These are phyloP conservation scores for Orthonyx spaldingii DNA, from an alignment of 2,113 vertebrate genomes.

Conservation along the genomic window DNA sequence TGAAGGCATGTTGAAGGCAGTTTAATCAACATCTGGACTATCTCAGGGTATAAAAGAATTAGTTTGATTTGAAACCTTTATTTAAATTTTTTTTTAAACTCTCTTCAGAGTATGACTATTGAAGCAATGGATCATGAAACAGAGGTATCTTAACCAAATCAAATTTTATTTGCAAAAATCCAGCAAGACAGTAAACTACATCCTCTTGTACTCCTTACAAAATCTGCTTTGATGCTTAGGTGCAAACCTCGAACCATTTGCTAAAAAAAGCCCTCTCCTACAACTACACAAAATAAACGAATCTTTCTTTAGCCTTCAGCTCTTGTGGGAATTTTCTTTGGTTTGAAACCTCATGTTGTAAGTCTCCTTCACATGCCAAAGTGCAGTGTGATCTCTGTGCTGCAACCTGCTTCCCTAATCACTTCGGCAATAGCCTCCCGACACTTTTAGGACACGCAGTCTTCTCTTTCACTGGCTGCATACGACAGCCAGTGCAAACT, in stretches of 20 bases:
- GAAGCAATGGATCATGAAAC: background rate
- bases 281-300: background rate
- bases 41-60: background rate
- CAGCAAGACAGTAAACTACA: background rate
- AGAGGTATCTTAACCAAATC: background rate
- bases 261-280: background rate
- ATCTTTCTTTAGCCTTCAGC: background rate
- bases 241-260: background rate
- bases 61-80: background rate
- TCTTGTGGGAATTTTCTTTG: background rate
- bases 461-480: background rate
- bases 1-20: background rate
- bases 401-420: background rate
- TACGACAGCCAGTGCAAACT: rapidly evolving
- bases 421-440: background rate
- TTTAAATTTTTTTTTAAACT: background rate
- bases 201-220: background rate
- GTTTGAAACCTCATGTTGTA: background rate
- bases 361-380: background rate
- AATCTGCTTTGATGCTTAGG: background rate
- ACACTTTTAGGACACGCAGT: background rate
- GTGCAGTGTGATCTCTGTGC: background rate
- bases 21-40: background rate
- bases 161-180: background rate
- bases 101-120: background rate